Percentiles rank a stretch among this genome's conserved stretches.
phyloP scores from a whole-genome alignment of 2,888 invertebrate genomes.

The Eurytoma adleriae region DNA sequence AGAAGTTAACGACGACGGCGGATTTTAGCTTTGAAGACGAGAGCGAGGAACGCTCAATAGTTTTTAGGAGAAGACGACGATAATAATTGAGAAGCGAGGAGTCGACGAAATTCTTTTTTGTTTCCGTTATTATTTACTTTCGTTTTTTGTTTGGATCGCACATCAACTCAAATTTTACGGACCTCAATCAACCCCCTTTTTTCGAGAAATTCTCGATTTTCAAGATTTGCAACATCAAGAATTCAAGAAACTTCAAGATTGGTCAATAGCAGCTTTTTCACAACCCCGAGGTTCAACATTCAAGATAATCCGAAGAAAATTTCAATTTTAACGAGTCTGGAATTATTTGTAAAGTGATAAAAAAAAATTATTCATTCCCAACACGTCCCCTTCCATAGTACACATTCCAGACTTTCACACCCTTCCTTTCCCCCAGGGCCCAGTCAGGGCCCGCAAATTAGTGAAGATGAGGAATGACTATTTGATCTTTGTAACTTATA shows the following conservation, averaged over 20 bases:
- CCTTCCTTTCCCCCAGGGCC: slow-evolving; percentile 66
- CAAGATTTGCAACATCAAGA: too few species aligned
- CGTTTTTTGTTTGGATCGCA: slow-evolving; percentile 1
- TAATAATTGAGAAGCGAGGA: neutral
- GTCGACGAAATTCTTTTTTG: neutral
- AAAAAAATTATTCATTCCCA: neutral
- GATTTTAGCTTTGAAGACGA: slow-evolving; percentile 5
- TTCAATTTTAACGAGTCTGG: too few species aligned
- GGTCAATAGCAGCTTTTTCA: too few species aligned
- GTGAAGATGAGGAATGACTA: slow-evolving; percentile 60
- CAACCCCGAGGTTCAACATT: too few species aligned
- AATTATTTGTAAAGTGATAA: too few species aligned
- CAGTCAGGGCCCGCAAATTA: slow-evolving; percentile 71
- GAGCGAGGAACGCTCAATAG: slow-evolving; percentile 8
- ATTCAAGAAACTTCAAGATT: too few species aligned
- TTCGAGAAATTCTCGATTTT: too few species aligned
- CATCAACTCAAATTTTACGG: neutral
- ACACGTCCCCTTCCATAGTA: slow-evolving; percentile 37
- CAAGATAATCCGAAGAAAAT: too few species aligned
- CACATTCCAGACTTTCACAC: slow-evolving; percentile 54
- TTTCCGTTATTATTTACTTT: neutral
- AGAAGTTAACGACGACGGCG: slow-evolving; percentile 12
- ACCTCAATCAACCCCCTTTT: too few species aligned
- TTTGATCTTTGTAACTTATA: slow-evolving; percentile 36
- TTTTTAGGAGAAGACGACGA: slow-evolving; percentile 20